phyloP scores from a whole-genome alignment of 53 echinoderm and acorn worm species.

The Astropecten irregularis region DNA sequence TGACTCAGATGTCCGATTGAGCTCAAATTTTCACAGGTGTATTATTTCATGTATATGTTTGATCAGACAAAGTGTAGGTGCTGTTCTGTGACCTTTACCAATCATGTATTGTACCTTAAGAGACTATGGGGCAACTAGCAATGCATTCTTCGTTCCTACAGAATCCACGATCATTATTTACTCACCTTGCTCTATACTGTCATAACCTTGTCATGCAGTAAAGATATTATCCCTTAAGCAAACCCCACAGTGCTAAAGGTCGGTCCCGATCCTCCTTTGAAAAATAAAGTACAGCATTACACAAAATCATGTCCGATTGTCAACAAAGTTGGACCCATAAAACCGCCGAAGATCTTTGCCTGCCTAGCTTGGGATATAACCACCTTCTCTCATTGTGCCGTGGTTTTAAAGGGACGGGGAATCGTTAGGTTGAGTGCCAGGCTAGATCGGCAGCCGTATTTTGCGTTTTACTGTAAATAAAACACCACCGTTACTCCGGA shows the following conservation, averaged over 20 bases:
- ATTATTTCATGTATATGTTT: too few species aligned
- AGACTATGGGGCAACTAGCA: too few species aligned
- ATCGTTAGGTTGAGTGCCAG: neutral
- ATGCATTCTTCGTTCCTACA: too few species aligned
- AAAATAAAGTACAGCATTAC: neutral
- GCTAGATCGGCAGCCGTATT: neutral
- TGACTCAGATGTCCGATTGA: too few species aligned
- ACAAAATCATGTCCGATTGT: slow-evolving; percentile 14
- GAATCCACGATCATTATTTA: too few species aligned
- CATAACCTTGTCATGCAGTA: slow-evolving; percentile 3
- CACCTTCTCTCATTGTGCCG: neutral
- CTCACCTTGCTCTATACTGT: too few species aligned
- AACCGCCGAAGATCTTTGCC: neutral
- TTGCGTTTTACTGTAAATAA: too few species aligned
- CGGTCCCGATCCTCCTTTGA: slow-evolving; percentile 2
- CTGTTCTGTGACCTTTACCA: too few species aligned
- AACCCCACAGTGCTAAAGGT: slow-evolving; percentile 44
- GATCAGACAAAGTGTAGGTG: too few species aligned
- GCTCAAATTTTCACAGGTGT: too few species aligned
- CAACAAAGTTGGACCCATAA: neutral
- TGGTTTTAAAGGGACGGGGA: neutral
- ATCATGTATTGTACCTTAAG: too few species aligned
- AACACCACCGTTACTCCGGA: too few species aligned
- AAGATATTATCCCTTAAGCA: slow-evolving; percentile 22
- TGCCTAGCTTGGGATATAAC: slow-evolving; percentile 11